phyloP scores from a whole-genome alignment of 2,113 vertebrate species.

The Tretioscincus oriximinensis region DNA sequence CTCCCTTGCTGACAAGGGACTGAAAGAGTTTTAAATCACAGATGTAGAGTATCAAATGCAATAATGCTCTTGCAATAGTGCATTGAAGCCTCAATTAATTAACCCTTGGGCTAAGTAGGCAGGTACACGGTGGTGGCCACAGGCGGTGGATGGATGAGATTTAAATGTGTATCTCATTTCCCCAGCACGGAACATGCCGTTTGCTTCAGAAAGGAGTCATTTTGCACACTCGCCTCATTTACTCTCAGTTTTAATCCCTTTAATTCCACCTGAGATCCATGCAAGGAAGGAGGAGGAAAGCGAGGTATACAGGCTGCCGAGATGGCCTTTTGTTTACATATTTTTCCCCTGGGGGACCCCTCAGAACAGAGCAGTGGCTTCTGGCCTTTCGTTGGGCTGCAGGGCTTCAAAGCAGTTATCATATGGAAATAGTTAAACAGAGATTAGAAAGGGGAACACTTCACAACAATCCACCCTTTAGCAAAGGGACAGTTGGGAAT shows the following conservation, averaged over 20 bases:
- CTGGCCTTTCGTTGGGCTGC: constrained; percentile 53
- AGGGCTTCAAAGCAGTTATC: constrained; percentile 82
- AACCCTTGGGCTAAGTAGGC: constrained; percentile 89
- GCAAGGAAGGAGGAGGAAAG: constrained; percentile 82
- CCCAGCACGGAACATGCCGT: constrained; percentile 84
- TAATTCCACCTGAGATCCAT: constrained; percentile 86
- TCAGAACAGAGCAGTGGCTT: constrained; percentile 55
- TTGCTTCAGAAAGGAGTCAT: constrained; percentile 91
- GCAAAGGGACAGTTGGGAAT: constrained; percentile 9
- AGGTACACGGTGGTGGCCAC: constrained; percentile 86
- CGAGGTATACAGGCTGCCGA: constrained; percentile 82
- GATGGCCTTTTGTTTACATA: constrained; percentile 86
- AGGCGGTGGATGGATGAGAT: constrained; percentile 90
- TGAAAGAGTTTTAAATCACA: constrained; percentile 92
- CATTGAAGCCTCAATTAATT: constrained; percentile 94
- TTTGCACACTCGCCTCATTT: constrained; percentile 93
- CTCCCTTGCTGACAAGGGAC: constrained; percentile 86
- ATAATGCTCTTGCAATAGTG: constrained; percentile 86
- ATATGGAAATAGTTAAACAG: constrained; percentile 85
- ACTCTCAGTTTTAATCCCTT: constrained; percentile 87
- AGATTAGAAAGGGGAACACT: constrained; percentile 73
- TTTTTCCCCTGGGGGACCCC: constrained; percentile 65
- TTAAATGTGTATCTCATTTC: constrained; percentile 99
- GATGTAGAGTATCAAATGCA: constrained; percentile 94
- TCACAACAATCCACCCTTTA: constrained; percentile 78